Evolutionary conservation across 2,797 vertebrate species (phyloP).

Genomic region (Paedocypris micromegethes): DNA sequence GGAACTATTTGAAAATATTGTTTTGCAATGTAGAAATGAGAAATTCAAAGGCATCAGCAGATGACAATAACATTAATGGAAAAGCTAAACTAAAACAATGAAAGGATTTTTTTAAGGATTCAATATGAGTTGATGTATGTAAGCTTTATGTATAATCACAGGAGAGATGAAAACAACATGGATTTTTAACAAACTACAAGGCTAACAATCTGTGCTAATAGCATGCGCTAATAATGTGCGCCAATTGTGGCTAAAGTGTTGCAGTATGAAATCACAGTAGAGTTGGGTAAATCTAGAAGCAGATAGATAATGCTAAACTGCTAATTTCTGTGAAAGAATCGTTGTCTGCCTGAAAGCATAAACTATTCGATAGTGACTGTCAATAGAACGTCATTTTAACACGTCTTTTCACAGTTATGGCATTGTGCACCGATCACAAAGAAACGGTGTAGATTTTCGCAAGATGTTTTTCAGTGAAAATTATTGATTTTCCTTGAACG

Average conservation of each 20-base stretch:
- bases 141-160: not conserved
- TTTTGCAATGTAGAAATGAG: conserved; percentile 8
- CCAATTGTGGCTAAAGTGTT: not conserved
- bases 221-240: conserved; percentile 11
- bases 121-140: too few species aligned
- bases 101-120: not conserved
- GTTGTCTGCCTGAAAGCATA: conserved; percentile 9
- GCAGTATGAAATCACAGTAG: too few species aligned
- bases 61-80: too few species aligned
- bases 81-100: conserved; percentile 3
- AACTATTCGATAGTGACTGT: conserved; percentile 41
- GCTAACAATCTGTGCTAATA: not conserved
- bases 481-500: too few species aligned
- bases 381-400: conserved; percentile 4
- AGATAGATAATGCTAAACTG: not conserved
- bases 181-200: not conserved
- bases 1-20: not conserved
- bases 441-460: too few species aligned
- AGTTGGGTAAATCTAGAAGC: too few species aligned
- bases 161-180: not conserved
- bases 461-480: too few species aligned
- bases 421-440: too few species aligned
- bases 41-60: not conserved
- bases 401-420: too few species aligned
- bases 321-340: conserved; percentile 27